These are phyloP conservation scores for Melieria omissa DNA, from an alignment of 2,888 invertebrate genomes.

Conservation along the genomic window DNA sequence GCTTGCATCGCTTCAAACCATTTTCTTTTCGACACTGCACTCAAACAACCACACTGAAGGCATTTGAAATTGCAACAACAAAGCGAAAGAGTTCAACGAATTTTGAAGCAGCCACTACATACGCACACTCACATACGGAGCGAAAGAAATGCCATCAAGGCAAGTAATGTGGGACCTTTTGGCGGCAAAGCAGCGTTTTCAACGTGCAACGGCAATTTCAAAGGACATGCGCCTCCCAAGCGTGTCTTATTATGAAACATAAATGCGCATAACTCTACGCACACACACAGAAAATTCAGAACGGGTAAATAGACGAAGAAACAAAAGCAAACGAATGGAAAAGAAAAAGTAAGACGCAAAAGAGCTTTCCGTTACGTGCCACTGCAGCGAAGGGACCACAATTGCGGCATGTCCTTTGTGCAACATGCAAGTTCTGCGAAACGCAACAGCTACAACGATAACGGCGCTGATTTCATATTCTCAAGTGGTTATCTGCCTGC, in stretches of 20 bases:
- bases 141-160: conserved; percentile 2
- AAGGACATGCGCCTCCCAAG: conserved; percentile 13
- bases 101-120: conserved; percentile 19
- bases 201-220: conserved; percentile 19
- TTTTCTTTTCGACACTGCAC: too few relatives aligned
- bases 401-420: conserved; percentile 19
- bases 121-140: background rate
- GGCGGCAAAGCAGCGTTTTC: conserved; percentile 18
- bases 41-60: too few relatives aligned
- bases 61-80: background rate
- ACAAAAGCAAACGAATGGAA: too few relatives aligned
- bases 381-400: too few relatives aligned
- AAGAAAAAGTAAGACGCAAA: too few relatives aligned
- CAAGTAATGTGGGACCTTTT: conserved; percentile 19
- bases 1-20: too few relatives aligned
- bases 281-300: too few relatives aligned
- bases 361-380: too few relatives aligned
- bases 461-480: conserved; percentile 48
- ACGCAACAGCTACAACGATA: background rate
- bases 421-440: background rate
- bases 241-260: conserved; percentile 9
- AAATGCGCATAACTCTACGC: background rate
- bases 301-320: too few relatives aligned
- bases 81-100: conserved; percentile 35
- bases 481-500: conserved; percentile 56